Evolutionary conservation across 1,140 invertebrate species (phyloP), one percentile per base, ranked within the genome.

Genomic region (Paraescarpia echinospica): DNA sequence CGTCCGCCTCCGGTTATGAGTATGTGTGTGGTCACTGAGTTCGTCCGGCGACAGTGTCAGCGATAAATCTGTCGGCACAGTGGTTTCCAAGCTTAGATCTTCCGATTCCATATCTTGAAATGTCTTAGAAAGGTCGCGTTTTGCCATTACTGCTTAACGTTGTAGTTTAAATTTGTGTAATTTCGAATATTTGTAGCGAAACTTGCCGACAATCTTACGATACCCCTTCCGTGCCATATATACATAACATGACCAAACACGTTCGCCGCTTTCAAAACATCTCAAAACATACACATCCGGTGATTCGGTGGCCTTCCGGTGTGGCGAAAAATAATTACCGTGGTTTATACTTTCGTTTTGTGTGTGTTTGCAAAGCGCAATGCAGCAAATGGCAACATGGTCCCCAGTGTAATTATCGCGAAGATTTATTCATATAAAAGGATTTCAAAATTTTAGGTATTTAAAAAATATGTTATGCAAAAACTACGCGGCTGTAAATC

Each of bases 61-160:
- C 31, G 94, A 93, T 12, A 94, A 92, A 93, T 94, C 94, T 27
- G 94, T 94, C 33, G 93, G 93, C 18, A 93, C 89, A 1, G 93
- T 92, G 33, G 93, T 94, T 89, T 94, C 94, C n/a, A 94, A 33
- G 88, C 94, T 93, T n/a, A 59, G 35, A 48, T 93, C 93, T n/a
- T 94, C 94, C 34, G 94, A 93, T 92, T 94, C 93, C 88, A 93
- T 34, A n/a, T 93, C 59, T 77, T 77, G 59, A 31, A 77, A 77
- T 77, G 59, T 77, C 22, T 31, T 77, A 77, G 59, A 77, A 77
- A 77, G 59, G 27, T 77, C 59, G 59, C 59, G 59, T 77, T 77
- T 77, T 31, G 59, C 59, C 59, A 77, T 77, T 77, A 77, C 59
- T 77, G 59, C 59, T 31, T 77, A 77, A 77, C 22, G 18, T 35